Evolutionary conservation across 2,797 vertebrate genomes (phyloP).

Genomic region (Triplophysa yarkandensis): DNA sequence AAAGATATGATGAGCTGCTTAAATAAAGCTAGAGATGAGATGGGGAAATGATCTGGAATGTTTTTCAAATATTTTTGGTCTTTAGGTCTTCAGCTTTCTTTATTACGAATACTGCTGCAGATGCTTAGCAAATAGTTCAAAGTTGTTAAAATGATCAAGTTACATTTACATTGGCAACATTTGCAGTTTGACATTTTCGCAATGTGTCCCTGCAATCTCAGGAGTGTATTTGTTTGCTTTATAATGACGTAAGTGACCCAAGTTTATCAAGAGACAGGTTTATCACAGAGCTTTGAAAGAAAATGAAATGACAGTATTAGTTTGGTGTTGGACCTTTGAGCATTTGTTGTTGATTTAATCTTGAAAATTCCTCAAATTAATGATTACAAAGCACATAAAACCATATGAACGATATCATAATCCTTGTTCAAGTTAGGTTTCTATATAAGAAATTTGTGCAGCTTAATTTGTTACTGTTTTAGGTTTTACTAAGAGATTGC

Average conservation of each 20-base stretch:
- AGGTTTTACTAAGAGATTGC: too few species aligned
- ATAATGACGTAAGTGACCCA: background rate
- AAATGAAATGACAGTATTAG: background rate
- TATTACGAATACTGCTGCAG: background rate
- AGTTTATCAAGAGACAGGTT: background rate
- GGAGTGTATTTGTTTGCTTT: background rate
- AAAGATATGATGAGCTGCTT: too few species aligned
- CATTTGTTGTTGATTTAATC: too few species aligned
- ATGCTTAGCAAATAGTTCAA: background rate
- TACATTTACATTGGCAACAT: slow-evolving; percentile 15
- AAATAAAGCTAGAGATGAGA: background rate
- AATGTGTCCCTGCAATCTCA: background rate
- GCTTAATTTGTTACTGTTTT: too few species aligned
- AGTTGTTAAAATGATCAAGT: background rate
- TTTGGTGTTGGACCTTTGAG: too few species aligned
- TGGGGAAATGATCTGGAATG: background rate
- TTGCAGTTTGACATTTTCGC: background rate
- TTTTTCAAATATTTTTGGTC: too few species aligned
- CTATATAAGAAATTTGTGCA: too few species aligned
- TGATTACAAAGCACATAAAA: too few species aligned
- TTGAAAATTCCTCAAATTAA: too few species aligned
- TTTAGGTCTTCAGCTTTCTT: background rate
- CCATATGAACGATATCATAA: too few species aligned
- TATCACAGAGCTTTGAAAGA: background rate
- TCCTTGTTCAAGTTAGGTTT: too few species aligned